Percentiles rank a stretch among this genome's conserved stretches.
Conservation (phyloP, 2,888 invertebrate species). For the Dasypogon diadema region DNA sequence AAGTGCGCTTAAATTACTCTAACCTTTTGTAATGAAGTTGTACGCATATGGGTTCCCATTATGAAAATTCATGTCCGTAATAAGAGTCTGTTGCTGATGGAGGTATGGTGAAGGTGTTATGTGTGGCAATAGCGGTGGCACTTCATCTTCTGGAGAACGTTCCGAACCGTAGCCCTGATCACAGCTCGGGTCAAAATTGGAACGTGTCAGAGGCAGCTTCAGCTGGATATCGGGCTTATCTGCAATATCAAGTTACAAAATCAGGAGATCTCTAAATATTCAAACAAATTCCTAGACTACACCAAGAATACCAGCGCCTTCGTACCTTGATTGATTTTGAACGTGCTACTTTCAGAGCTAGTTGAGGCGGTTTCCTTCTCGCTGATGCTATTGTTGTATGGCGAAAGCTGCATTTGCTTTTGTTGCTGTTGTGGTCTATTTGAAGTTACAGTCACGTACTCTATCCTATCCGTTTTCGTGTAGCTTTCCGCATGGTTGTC, state of each 20-base stretch:
- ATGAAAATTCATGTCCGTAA: conserved; percentile 41
- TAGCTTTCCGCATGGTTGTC: conserved; percentile 50
- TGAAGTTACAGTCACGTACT: conserved; percentile 57
- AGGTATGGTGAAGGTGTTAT: conserved; percentile 42
- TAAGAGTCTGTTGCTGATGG: conserved; percentile 35
- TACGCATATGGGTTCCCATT: conserved; percentile 69
- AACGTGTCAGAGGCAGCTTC: conserved; percentile 57
- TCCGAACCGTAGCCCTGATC: conserved; percentile 85
- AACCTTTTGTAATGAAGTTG: conserved; percentile 79
- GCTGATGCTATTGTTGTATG: conserved; percentile 53
- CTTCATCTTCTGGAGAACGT: conserved; percentile 82
- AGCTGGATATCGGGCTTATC: conserved; percentile 56
- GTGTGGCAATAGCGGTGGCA: conserved; percentile 74
- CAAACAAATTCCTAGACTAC: conserved; percentile 14
- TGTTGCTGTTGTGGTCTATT: conserved; percentile 41
- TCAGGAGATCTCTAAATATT: conserved; percentile 9
- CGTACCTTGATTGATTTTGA: conserved; percentile 56
- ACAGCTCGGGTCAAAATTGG: conserved; percentile 70
- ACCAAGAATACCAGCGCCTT: background rate
- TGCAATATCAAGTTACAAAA: conserved; percentile 32
- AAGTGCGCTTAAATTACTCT: conserved; percentile 59
- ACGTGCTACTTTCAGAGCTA: conserved; percentile 55
- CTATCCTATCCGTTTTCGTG: conserved; percentile 52
- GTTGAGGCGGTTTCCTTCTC: conserved; percentile 56
- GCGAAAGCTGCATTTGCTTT: conserved; percentile 42